A percentile compares a stretch with the other conserved stretches of the same genome.
Evolutionary conservation across 2,113 vertebrate species (phyloP).

Genomic region (Vanacampus margaritifer): DNA sequence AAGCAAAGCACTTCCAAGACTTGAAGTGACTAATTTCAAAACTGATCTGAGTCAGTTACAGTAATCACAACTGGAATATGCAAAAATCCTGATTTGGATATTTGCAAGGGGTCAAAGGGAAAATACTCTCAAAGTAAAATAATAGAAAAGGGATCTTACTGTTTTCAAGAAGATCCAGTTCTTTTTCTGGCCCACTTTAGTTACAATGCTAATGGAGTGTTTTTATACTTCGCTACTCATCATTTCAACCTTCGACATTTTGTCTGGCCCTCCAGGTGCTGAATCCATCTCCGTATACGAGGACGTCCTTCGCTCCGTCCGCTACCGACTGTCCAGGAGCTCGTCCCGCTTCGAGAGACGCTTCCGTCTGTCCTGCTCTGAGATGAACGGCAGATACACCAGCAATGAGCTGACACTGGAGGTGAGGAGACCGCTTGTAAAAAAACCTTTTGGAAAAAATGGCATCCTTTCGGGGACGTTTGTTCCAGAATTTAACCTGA

Average conservation of each 20-base stretch:
- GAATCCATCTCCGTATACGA: constrained; percentile 96
- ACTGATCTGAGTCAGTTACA: background rate
- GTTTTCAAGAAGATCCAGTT: background rate
- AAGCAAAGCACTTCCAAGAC: background rate
- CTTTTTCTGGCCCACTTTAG: constrained; percentile 1
- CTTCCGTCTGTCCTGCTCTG: constrained; percentile 92
- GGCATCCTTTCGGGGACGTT: background rate
- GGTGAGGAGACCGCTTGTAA: constrained; percentile 66
- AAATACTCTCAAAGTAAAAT: background rate
- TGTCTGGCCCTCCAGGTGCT: constrained; percentile 73
- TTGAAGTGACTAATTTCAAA: background rate
- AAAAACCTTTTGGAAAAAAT: background rate
- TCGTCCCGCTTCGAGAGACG: constrained; percentile 90
- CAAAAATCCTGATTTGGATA: background rate
- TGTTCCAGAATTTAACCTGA: background rate
- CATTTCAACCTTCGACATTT: background rate
- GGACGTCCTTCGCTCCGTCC: constrained; percentile 86
- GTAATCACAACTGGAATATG: background rate
- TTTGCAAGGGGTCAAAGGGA: too few species aligned
- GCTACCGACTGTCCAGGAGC: constrained; percentile 81
- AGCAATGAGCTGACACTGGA: constrained; percentile 95
- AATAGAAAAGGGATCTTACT: background rate
- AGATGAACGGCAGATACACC: constrained; percentile 97
- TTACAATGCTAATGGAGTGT: background rate
- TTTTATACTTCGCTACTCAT: background rate